Evolutionary conservation across 2,797 vertebrate genomes (phyloP).

Genomic region (Pogonophryne albipinna): DNA sequence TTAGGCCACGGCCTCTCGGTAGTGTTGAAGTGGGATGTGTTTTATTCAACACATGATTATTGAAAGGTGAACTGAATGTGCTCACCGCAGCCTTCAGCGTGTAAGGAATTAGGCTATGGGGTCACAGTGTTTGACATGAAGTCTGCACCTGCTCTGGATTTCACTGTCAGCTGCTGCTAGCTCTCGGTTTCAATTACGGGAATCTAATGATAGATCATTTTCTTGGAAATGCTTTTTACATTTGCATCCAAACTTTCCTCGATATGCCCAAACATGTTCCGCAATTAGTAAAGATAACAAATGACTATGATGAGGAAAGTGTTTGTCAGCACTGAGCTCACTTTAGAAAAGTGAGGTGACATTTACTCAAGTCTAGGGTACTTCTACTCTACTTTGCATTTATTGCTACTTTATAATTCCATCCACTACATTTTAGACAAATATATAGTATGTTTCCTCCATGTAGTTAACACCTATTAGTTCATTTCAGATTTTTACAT

Average conservation of each 20-base stretch:
- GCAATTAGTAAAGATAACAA: background rate
- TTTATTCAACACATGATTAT: slow-evolving; percentile 35
- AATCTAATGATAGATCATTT: slow-evolving; percentile 1
- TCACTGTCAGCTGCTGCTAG: background rate
- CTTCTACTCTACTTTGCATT: background rate
- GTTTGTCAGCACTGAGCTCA: background rate
- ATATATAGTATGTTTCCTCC: background rate
- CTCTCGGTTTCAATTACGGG: background rate
- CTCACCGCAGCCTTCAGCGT: slow-evolving; percentile 17
- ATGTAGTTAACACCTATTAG: background rate
- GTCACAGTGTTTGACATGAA: slow-evolving; percentile 44
- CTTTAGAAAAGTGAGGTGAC: background rate
- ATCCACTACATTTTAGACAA: background rate
- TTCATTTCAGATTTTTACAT: background rate
- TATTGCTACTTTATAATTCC: background rate
- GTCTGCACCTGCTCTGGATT: slow-evolving; percentile 37
- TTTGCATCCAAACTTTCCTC: background rate
- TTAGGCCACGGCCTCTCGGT: slow-evolving; percentile 67
- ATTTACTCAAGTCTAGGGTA: background rate
- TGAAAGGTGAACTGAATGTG: slow-evolving; percentile 51
- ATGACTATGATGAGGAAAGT: background rate
- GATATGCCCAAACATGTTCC: background rate
- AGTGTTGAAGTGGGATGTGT: slow-evolving; percentile 8
- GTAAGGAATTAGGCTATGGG: slow-evolving; percentile 57
- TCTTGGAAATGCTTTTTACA: background rate